phyloP scores from a whole-genome alignment of 2,797 vertebrate species.

The Nyctalus aviator region DNA sequence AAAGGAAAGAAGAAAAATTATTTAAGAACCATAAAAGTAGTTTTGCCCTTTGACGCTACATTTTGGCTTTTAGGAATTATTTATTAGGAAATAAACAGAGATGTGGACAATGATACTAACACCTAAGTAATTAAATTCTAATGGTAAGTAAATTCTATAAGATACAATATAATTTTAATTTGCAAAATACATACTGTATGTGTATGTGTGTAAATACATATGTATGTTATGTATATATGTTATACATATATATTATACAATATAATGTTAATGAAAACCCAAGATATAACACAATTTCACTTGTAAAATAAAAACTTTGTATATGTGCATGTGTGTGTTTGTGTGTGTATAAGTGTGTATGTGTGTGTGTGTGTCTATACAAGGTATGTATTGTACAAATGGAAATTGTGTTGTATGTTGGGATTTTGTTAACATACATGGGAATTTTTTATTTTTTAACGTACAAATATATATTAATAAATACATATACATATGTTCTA shows the following conservation, averaged over 20 bases:
- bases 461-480: not conserved
- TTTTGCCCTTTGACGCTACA: not conserved
- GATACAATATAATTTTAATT: slow-evolving; percentile 20
- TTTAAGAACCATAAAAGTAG: not conserved
- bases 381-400: not conserved
- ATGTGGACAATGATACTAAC: not conserved
- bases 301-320: not conserved
- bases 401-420: not conserved
- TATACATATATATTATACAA: not conserved
- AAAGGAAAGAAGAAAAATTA: not conserved
- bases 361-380: not conserved
- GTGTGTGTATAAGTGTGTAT: not conserved
- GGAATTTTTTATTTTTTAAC: not conserved
- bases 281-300: not conserved
- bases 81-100: slow-evolving; percentile 44
- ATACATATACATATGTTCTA: not conserved
- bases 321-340: not conserved
- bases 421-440: not conserved
- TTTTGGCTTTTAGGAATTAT: slow-evolving; percentile 37
- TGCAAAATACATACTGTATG: not conserved
- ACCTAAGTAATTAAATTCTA: slow-evolving; percentile 11
- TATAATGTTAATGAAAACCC: slow-evolving; percentile 15
- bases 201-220: not conserved
- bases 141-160: slow-evolving; percentile 3
- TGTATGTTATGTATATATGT: not conserved